These are phyloP conservation scores for Nanorana parkeri DNA, from an alignment of 2,113 vertebrate genomes.

Conservation along the genomic window DNA sequence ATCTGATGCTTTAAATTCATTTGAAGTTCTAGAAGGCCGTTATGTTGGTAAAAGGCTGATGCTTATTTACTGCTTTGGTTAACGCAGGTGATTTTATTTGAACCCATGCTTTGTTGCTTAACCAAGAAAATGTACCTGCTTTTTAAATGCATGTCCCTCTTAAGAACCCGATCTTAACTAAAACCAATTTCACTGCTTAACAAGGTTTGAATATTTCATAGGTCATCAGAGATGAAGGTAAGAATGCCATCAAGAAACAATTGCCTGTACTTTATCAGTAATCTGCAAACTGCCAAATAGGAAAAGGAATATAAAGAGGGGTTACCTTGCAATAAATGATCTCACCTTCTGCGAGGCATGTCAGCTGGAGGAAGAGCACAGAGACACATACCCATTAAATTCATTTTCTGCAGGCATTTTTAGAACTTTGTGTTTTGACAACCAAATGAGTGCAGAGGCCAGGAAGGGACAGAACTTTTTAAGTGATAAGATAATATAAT, in stretches of 20 bases:
- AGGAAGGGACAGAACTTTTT: no score
- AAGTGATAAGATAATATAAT: no score
- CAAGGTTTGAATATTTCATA: not conserved
- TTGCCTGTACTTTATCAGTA: no score
- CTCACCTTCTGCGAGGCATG: no score
- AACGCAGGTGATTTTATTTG: not conserved
- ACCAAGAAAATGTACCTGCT: not conserved
- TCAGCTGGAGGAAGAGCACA: no score
- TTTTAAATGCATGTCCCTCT: not conserved
- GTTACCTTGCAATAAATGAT: no score
- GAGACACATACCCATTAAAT: no score
- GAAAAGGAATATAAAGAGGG: no score
- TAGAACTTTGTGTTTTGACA: no score
- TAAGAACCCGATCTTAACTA: not conserved
- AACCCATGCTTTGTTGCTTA: not conserved
- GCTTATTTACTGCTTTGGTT: constrained; percentile 36
- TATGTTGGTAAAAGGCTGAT: constrained; percentile 33
- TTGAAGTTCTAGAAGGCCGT: constrained; percentile 25
- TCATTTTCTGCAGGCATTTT: no score
- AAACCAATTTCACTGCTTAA: not conserved
- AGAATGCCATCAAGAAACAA: not conserved
- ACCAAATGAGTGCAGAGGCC: no score
- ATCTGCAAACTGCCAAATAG: no score
- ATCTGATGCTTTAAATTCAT: constrained; percentile 22
- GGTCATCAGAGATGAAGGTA: not conserved